These are phyloP conservation scores for Megathymus violae DNA, from an alignment of 1,140 invertebrate species.

Conservation along the genomic window DNA sequence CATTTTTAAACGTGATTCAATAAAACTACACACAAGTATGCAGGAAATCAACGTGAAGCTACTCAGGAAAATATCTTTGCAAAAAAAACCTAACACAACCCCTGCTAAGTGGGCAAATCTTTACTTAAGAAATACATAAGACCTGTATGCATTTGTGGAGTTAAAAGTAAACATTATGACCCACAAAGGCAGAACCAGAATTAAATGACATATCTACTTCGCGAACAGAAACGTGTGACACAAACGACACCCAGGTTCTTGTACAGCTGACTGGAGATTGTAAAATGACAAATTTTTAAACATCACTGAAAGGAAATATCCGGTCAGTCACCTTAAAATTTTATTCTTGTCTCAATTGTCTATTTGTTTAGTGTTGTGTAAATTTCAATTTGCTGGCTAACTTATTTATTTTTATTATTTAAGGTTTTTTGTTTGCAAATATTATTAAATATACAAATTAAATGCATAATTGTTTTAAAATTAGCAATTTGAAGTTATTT, in stretches of 20 bases:
- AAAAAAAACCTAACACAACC: background rate
- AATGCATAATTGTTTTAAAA: too few species aligned
- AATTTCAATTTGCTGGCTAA: too few species aligned
- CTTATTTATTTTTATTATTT: too few species aligned
- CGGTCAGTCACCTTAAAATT: background rate
- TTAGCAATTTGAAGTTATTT: too few species aligned
- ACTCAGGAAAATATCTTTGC: background rate
- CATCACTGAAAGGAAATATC: slow-evolving; percentile 7
- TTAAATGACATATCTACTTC: background rate
- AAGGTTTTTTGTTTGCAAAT: too few species aligned
- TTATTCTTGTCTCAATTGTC: background rate
- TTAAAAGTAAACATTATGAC: background rate
- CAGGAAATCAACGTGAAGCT: background rate
- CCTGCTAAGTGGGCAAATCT: background rate
- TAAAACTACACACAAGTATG: background rate
- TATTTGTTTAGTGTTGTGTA: background rate
- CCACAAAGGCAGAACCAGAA: background rate
- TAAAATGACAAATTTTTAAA: background rate
- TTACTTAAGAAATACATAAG: background rate
- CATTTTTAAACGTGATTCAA: background rate
- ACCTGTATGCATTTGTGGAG: background rate
- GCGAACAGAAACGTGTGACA: background rate
- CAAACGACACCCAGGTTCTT: slow-evolving; percentile 1
- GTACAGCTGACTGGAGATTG: background rate
- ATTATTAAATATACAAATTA: too few species aligned